phyloP scores from a whole-genome alignment of 2,113 vertebrate genomes.

The Sinosuthora webbiana region DNA sequence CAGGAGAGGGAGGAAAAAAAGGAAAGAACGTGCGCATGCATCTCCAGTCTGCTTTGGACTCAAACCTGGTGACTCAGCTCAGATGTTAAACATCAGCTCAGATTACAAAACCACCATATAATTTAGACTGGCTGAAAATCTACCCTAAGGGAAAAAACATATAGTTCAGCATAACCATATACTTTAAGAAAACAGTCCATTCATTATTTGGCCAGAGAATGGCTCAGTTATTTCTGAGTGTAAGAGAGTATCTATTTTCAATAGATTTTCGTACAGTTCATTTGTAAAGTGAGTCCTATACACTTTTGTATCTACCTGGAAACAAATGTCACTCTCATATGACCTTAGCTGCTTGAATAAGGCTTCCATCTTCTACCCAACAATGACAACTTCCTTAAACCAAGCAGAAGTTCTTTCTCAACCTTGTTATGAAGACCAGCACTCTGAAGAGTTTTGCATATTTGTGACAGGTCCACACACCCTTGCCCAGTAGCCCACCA shows the following conservation, averaged over 20 bases:
- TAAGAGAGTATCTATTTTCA: neutral
- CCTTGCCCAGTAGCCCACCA: neutral
- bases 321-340: neutral
- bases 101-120: constrained; percentile 36
- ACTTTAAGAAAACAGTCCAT: neutral
- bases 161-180: neutral
- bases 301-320: neutral
- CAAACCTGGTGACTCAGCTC: constrained; percentile 44
- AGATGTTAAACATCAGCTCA: constrained; percentile 41
- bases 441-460: neutral
- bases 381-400: neutral
- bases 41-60: neutral
- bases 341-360: neutral
- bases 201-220: neutral
- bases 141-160: constrained; percentile 19
- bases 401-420: neutral
- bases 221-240: neutral
- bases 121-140: constrained; percentile 37
- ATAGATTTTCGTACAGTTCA: neutral
- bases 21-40: neutral
- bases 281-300: neutral
- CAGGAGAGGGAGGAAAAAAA: neutral
- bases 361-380: neutral
- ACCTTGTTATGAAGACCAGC: neutral
- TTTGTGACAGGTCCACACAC: neutral